phyloP scores from a whole-genome alignment of 2,113 vertebrate genomes.

The Todiramphus chloris region DNA sequence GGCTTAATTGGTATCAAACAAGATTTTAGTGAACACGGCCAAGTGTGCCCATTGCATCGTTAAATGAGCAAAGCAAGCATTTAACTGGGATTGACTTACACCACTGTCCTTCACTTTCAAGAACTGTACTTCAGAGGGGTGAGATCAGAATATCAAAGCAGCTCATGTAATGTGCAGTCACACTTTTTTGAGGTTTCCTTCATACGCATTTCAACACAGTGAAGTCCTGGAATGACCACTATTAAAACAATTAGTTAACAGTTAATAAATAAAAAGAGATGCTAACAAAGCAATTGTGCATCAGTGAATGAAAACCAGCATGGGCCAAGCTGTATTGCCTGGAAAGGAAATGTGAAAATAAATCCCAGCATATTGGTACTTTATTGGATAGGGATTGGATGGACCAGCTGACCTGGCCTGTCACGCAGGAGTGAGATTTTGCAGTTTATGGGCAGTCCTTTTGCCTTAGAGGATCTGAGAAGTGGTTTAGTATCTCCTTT shows the following conservation, averaged over 20 bases:
- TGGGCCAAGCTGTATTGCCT: not conserved
- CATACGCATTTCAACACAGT: not conserved
- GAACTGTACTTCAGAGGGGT: slow-evolving; percentile 31
- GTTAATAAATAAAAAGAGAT: not conserved
- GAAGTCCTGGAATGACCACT: not conserved
- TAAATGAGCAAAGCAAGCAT: slow-evolving; percentile 55
- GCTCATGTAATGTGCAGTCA: not conserved
- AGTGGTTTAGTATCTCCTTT: slow-evolving; percentile 11
- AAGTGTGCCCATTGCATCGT: slow-evolving; percentile 30
- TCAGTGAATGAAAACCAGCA: not conserved
- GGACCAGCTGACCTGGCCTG: not conserved
- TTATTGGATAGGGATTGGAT: not conserved
- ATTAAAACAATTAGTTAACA: slow-evolving; percentile 9
- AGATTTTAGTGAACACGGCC: slow-evolving; percentile 58
- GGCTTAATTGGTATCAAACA: slow-evolving; percentile 66
- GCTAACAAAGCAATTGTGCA: not conserved
- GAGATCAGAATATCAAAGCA: slow-evolving; percentile 67
- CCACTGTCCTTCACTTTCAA: slow-evolving; percentile 45
- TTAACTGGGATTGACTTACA: slow-evolving; percentile 52
- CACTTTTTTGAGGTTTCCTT: not conserved
- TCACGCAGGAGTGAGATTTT: not conserved
- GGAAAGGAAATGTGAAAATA: not conserved
- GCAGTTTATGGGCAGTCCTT: not conserved
- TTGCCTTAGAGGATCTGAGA: not conserved
- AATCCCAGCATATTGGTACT: not conserved